Evolutionary conservation across 2,888 invertebrate species (phyloP), one percentile per base, ranked within the genome.

Genomic region (Teinopalpus imperialis): DNA sequence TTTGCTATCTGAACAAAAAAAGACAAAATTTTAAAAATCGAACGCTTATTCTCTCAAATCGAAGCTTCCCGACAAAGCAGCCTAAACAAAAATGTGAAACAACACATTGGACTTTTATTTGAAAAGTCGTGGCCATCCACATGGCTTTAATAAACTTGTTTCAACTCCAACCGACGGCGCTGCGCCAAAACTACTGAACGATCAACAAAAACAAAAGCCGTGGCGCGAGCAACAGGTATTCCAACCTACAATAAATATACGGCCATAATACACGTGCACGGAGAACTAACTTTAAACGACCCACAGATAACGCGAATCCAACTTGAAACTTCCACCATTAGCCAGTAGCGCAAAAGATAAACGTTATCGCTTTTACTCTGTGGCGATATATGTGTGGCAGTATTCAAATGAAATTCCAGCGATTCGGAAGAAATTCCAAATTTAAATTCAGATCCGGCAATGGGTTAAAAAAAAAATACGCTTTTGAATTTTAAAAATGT

Each of bases 151-250:
- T 54, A 53, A 57, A 57, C 51, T 57, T 53, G 55, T 54, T 55
- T 49, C 37, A 66, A 63, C 70, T 60, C 52, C 51, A 56, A 56
- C 56, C 62, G 53, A 61, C 49, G 59, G 59, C 59, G 62, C 66
- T 62, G 57, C 63, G 53, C 62, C 69, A 56, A 69, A 51, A 69
- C 73, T 68, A 77, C 75, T 73, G 77, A 49, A 69, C 72, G 68
- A 77, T 75, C 73, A 80, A 80, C 79, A 78, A 80, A 80, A 78
- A 78, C 80, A 80, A 79, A 77, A 66, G 66, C 63, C 41, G 30
- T 34, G 53, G 55, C 59, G 23, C 48, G 45, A 55, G 79, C 81
- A 80, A 80, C 79, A 80, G 78, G 79, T 78, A 68, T 40, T 24
- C 40, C 46, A 34, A 34, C 39, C 31, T 40, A 48, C 46, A 50